phyloP scores from a whole-genome alignment of 2,113 vertebrate species.

The Candoia aspera region DNA sequence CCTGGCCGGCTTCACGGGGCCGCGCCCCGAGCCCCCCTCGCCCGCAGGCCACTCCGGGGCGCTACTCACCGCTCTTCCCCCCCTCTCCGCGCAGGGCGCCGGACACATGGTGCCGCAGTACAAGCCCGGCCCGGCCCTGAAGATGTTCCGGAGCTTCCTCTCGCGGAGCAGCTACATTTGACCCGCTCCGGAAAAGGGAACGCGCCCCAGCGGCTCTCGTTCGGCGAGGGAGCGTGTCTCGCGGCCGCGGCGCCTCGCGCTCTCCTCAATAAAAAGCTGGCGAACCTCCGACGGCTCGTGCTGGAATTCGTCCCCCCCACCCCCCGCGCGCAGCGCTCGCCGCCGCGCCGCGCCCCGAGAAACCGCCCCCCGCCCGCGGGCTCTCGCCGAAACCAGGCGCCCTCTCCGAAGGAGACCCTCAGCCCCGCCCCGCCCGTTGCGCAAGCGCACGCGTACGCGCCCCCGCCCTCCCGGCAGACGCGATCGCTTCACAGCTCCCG shows the following conservation, averaged over 20 bases:
- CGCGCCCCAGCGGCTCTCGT: neutral
- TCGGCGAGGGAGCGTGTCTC: neutral
- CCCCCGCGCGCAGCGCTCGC: no score
- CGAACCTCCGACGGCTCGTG: neutral
- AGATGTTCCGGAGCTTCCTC: slow-evolving; percentile 38
- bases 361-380: no score
- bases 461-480: neutral
- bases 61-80: neutral
- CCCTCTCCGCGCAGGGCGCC: neutral
- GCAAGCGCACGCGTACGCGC: neutral
- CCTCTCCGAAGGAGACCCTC: neutral
- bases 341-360: no score
- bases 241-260: no score
- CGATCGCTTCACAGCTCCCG: neutral
- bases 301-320: no score
- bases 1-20: no score
- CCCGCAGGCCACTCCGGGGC: no score
- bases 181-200: neutral
- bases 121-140: slow-evolving; percentile 1
- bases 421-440: neutral
- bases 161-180: slow-evolving; percentile 11
- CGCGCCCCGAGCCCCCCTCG: no score
- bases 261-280: neutral
- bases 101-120: slow-evolving; percentile 46
- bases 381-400: neutral